Evolutionary conservation across 2,113 vertebrate species (phyloP).

Genomic region (Anas platyrhynchos): DNA sequence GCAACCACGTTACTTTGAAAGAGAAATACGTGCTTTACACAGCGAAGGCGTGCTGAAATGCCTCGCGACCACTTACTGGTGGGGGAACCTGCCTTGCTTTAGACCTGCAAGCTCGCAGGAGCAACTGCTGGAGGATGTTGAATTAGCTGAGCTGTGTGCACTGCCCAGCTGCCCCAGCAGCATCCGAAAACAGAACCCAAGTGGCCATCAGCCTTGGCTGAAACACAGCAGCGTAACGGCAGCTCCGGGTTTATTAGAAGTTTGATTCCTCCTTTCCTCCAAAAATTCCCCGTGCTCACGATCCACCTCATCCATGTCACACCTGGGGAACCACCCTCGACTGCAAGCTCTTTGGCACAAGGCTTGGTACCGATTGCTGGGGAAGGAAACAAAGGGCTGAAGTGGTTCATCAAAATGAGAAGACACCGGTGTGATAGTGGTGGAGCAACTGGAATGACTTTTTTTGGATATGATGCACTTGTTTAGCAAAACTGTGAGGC

Average conservation of each 20-base stretch:
- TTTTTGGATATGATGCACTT: background rate
- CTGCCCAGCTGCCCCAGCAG: background rate
- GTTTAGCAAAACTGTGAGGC: background rate
- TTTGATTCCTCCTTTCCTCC: background rate
- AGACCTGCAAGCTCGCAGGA: background rate
- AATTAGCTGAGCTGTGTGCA: background rate
- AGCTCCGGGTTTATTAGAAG: background rate
- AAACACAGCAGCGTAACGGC: background rate
- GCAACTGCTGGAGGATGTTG: background rate
- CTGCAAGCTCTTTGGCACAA: background rate
- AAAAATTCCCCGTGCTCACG: background rate
- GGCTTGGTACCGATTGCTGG: background rate
- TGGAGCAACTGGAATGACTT: background rate
- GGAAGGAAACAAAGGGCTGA: background rate
- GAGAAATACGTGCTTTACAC: background rate
- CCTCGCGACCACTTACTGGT: background rate
- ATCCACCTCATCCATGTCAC: background rate
- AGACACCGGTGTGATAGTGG: background rate
- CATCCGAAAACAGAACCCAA: background rate
- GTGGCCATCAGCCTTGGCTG: background rate
- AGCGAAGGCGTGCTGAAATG: constrained; percentile 8
- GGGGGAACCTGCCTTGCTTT: background rate
- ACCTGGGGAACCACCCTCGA: background rate
- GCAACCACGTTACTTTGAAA: constrained; percentile 35
- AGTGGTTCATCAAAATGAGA: background rate